phyloP scores from a whole-genome alignment of 2,113 vertebrate genomes.

The Triplophysa dalaica region DNA sequence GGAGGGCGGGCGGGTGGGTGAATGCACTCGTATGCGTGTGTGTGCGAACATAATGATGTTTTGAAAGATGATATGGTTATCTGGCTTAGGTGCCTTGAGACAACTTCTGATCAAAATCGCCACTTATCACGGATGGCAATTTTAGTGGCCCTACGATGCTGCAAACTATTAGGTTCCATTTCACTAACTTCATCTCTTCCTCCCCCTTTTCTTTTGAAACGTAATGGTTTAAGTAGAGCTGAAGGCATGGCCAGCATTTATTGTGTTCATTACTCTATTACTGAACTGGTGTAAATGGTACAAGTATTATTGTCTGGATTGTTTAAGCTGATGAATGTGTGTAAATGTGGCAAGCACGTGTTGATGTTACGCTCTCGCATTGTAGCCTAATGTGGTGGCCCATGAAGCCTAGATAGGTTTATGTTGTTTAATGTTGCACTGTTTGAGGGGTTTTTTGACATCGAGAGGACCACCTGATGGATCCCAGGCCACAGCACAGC shows the following conservation, averaged over 20 bases:
- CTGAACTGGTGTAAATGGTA: slow-evolving; percentile 57
- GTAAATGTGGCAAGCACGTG: slow-evolving; percentile 58
- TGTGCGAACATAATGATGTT: slow-evolving; percentile 43
- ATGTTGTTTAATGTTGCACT: slow-evolving; percentile 57
- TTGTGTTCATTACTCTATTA: slow-evolving; percentile 58
- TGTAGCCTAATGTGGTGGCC: slow-evolving; percentile 39
- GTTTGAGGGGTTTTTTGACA: slow-evolving; percentile 75
- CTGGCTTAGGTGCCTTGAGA: slow-evolving; percentile 96
- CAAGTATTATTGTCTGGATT: slow-evolving; percentile 58
- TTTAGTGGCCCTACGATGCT: slow-evolving; percentile 99
- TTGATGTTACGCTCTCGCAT: slow-evolving; percentile 52
- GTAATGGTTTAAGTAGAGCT: slow-evolving; percentile 71
- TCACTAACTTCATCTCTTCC: slow-evolving; percentile 81
- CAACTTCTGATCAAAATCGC: slow-evolving; percentile 82
- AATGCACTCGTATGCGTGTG: slow-evolving; percentile 47
- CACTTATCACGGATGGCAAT: slow-evolving; percentile 97
- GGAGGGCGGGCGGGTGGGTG: slow-evolving; percentile 47
- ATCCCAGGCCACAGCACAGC: slow-evolving; percentile 79
- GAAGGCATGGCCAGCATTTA: slow-evolving; percentile 73
- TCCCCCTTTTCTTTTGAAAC: slow-evolving; percentile 60
- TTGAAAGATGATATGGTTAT: slow-evolving; percentile 82
- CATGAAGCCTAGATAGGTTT: slow-evolving; percentile 50
- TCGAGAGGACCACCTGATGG: slow-evolving; percentile 77
- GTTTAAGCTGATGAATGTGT: slow-evolving; percentile 56
- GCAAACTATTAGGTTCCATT: slow-evolving; percentile 97